phyloP scores from a whole-genome alignment of 1,140 invertebrate species.

The Drosophila pandora region DNA sequence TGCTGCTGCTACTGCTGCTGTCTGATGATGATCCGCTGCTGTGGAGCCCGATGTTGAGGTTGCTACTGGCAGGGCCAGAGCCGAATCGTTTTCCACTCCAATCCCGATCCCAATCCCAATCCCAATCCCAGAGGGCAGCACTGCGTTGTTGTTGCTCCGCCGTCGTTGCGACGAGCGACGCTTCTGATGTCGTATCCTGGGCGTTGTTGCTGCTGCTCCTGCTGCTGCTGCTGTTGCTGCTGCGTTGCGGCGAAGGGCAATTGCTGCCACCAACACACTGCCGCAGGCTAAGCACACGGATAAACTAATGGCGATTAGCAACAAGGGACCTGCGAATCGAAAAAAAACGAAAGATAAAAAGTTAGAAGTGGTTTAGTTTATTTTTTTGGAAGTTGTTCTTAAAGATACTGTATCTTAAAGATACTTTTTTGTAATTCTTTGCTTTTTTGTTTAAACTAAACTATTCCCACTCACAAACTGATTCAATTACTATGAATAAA shows the following conservation, averaged over 20 bases:
- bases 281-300: slow-evolving; percentile 73
- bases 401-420: too few relatives aligned
- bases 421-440: slow-evolving; percentile 2
- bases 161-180: slow-evolving; percentile 64
- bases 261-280: slow-evolving; percentile 70
- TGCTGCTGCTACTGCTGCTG: slow-evolving; percentile 33
- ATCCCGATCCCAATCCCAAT: slow-evolving; percentile 38
- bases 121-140: slow-evolving; percentile 47
- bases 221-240: slow-evolving; percentile 35
- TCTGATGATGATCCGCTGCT: slow-evolving; percentile 29
- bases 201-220: slow-evolving; percentile 45
- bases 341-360: neutral
- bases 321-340: slow-evolving; percentile 60
- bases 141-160: slow-evolving; percentile 53
- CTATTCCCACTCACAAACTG: slow-evolving; percentile 41
- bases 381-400: too few relatives aligned
- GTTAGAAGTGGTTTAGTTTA: slow-evolving; percentile 4
- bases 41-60: slow-evolving; percentile 54
- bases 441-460: slow-evolving; percentile 27
- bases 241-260: slow-evolving; percentile 61
- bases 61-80: slow-evolving; percentile 80
- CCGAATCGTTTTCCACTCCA: slow-evolving; percentile 52
- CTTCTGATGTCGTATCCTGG: slow-evolving; percentile 63
- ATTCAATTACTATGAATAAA: neutral
- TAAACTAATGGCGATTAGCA: slow-evolving; percentile 77